Percentiles rank a stretch among this genome's conserved stretches.
Evolutionary conservation across 2,797 vertebrate genomes (phyloP).

Genomic region (Eospalax fontanierii): DNA sequence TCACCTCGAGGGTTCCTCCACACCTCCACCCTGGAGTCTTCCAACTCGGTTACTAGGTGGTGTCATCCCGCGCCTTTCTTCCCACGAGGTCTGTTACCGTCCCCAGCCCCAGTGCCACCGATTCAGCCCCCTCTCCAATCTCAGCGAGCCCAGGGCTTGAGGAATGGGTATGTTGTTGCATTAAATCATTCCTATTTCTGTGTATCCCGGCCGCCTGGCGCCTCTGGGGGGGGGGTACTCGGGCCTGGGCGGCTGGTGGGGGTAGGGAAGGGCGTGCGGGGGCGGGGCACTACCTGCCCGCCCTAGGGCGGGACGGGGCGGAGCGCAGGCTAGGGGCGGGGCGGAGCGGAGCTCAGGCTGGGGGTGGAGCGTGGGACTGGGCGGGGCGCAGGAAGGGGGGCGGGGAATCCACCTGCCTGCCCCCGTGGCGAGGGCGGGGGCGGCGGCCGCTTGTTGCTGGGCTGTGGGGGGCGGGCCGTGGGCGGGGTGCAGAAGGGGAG

Average conservation of each 20-base stretch:
- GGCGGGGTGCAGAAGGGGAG: constrained; percentile 66
- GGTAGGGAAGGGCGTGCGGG: neutral
- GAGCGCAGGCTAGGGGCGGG: neutral
- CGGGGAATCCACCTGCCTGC: neutral
- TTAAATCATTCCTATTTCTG: constrained; percentile 36
- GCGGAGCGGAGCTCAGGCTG: constrained; percentile 33
- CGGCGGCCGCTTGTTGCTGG: constrained; percentile 79
- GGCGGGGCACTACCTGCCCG: neutral
- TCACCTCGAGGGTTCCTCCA: neutral
- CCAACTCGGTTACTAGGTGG: neutral
- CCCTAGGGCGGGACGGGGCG: neutral
- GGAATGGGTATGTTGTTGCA: constrained; percentile 5
- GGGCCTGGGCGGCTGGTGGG: neutral
- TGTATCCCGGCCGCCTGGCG: neutral
- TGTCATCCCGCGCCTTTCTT: neutral
- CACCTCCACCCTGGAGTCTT: neutral
- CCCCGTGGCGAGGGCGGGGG: constrained; percentile 7
- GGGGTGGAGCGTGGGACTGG: constrained; percentile 56
- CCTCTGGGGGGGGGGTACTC: neutral
- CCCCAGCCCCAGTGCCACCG: neutral
- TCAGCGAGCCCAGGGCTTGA: neutral
- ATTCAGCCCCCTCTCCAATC: neutral
- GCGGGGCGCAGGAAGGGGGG: constrained; percentile 58
- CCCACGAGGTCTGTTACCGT: constrained; percentile 12
- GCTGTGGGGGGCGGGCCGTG: constrained; percentile 69